phyloP scores from a whole-genome alignment of 2,888 invertebrate genomes.

The Keiferia lycopersicella region DNA sequence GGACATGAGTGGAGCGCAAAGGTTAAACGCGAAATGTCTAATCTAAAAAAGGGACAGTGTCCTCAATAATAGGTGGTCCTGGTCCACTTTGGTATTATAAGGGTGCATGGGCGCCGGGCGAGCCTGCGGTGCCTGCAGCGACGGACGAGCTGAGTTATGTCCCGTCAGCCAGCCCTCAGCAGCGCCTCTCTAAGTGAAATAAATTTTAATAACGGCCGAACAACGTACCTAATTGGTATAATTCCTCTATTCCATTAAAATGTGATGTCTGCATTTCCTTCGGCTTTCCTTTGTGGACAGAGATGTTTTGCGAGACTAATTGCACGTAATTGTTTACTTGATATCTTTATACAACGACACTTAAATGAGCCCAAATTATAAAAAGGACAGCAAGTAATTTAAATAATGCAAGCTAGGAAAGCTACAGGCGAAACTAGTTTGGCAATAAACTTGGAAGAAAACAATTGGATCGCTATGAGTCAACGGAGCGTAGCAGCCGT shows the following conservation, averaged over 20 bases:
- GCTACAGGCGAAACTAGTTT: slow-evolving; percentile 24
- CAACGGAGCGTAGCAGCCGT: slow-evolving; percentile 28
- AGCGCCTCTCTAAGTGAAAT: slow-evolving; percentile 32
- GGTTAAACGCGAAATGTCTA: neutral
- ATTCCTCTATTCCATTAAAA: slow-evolving; percentile 24
- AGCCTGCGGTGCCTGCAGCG: neutral
- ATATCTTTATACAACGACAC: neutral
- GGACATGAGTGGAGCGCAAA: slow-evolving; percentile 13
- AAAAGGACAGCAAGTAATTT: neutral
- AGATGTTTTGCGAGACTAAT: slow-evolving; percentile 5
- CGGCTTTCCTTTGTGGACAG: slow-evolving; percentile 18
- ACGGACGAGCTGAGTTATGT: slow-evolving; percentile 19
- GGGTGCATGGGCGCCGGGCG: neutral
- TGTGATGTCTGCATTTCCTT: slow-evolving; percentile 18
- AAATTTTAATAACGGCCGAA: slow-evolving; percentile 33
- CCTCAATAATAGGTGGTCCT: neutral
- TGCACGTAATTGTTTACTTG: neutral
- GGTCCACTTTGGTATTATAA: slow-evolving; percentile 3
- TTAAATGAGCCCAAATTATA: neutral
- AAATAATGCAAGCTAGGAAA: neutral
- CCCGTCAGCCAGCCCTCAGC: slow-evolving; percentile 20
- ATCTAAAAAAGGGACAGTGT: slow-evolving; percentile 5
- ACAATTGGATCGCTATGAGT: slow-evolving; percentile 31
- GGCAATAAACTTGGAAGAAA: slow-evolving; percentile 35
- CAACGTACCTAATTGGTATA: slow-evolving; percentile 34